Percentiles rank a stretch among this genome's conserved stretches.
Conservation (phyloP, 2,113 vertebrate species). For the Chloropsis hardwickii region DNA sequence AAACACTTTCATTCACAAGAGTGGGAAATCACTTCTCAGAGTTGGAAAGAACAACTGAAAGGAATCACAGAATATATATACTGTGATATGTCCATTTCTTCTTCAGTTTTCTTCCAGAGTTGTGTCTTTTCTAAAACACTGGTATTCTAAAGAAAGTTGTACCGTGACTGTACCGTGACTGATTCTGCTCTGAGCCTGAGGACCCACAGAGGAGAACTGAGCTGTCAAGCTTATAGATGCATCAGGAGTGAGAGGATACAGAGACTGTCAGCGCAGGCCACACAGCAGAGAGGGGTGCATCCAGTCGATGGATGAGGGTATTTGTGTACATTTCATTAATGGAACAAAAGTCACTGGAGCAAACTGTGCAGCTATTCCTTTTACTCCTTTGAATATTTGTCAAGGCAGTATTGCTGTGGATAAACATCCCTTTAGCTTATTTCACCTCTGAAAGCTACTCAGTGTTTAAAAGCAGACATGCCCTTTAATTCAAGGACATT, state of each 20-base stretch:
- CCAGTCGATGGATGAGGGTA: not conserved
- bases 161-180: not conserved
- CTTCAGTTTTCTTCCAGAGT: not conserved
- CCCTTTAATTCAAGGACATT: conserved; percentile 28
- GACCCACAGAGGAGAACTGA: not conserved
- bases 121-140: not conserved
- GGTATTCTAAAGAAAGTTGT: not conserved
- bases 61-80: not conserved
- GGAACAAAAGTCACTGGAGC: not conserved
- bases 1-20: not conserved
- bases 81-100: not conserved
- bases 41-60: not conserved
- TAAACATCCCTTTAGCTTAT: not conserved
- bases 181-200: not conserved
- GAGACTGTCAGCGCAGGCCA: not conserved
- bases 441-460: not conserved
- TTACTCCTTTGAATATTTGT: not conserved
- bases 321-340: not conserved
- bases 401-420: not conserved
- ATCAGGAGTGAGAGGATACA: not conserved
- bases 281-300: not conserved
- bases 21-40: not conserved
- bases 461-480: conserved; percentile 5
- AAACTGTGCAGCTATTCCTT: conserved; percentile 2
- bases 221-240: not conserved